Evolutionary conservation across 2,797 vertebrate genomes (phyloP), one percentile per base, ranked within the genome.

Genomic region (Sebastes taczanowskii): DNA sequence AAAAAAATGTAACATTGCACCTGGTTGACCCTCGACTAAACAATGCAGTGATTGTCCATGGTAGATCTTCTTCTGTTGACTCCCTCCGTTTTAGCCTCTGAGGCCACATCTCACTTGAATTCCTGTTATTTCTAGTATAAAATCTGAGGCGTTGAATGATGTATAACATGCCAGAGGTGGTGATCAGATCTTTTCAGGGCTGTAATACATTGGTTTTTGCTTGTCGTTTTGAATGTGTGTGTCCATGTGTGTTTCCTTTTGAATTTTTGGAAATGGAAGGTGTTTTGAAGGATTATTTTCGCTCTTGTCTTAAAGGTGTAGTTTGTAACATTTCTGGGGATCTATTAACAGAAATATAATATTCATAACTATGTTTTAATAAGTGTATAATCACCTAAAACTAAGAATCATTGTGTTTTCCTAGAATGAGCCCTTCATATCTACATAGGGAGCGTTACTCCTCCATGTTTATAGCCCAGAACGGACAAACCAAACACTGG

Each of bases 1-100:
- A 56, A 49, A 86, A 86, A 75, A 75, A 53, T 8, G 65, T 52
- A 55, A 62, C 53, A 25, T 42, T 23, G 38, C 71, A 84, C 65
- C 75, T 84, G 80, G 66, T 74, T 74, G 64, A 49, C 49, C 74
- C 22, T 74, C 61, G 22, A 63, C 67, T 73, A 81, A 86, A 86
- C 75, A 87, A 68, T 65, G 46, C 60, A 22, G 58, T 23, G 59
- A 59, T 70, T 71, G 56, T 67, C 60, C 29, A 11, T 55, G n/a
- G 25, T 61, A 75, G 18, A 34, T 38, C 49, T 62, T 61, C 46
- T 69, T 6, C 30, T 74, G 66, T 66, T 65, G 23, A 46, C 42
- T 18, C 6, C 66, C 23, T 61, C 66, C 35, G 60, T 65, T 34
- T 42, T 27, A 22, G 25, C 68, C 42, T 68, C 64, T 22, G n/a